Percentiles rank a stretch among this genome's conserved stretches.
These are phyloP conservation scores for Carcinoscorpius rotundicauda DNA, from an alignment of 1,140 invertebrate species.

Conservation along the genomic window DNA sequence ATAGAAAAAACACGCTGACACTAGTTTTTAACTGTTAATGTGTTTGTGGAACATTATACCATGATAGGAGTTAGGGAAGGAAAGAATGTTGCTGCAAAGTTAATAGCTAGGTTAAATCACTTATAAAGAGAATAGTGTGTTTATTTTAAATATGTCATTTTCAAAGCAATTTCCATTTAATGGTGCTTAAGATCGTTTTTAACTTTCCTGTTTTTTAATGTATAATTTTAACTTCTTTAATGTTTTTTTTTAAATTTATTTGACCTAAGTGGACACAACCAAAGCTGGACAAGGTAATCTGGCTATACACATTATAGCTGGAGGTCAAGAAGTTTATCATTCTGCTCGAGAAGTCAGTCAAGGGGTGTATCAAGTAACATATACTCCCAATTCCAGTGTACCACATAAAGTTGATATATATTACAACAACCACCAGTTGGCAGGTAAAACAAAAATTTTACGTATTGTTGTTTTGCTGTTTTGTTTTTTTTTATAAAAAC, in stretches of 20 bases:
- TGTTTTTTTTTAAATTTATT: conserved; percentile 8
- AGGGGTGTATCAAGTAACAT: conserved; percentile 52
- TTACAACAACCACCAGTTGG: conserved; percentile 50
- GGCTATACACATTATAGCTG: conserved; percentile 59
- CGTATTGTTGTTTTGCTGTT: background rate
- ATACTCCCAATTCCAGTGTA: conserved; percentile 63
- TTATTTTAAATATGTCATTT: background rate
- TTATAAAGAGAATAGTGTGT: background rate
- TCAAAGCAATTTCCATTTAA: background rate
- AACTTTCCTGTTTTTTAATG: conserved; percentile 3
- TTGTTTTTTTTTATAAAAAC: too few relatives aligned
- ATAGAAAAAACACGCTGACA: too few relatives aligned
- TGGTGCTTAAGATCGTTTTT: background rate
- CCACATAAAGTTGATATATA: conserved; percentile 66
- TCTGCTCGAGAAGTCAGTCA: conserved; percentile 43
- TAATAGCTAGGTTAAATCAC: background rate
- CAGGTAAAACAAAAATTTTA: conserved; percentile 28
- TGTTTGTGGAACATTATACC: too few relatives aligned
- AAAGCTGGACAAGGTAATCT: conserved; percentile 68
- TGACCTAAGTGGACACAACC: conserved; percentile 47
- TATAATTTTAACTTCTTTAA: conserved; percentile 7
- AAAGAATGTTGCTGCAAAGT: too few relatives aligned
- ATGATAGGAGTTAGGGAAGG: too few relatives aligned
- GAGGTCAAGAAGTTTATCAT: conserved; percentile 63
- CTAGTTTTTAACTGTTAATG: too few relatives aligned